Evolutionary conservation across 2,113 vertebrate species (phyloP), one percentile per base, ranked within the genome.

Genomic region (Haliaeetus leucogaster): DNA sequence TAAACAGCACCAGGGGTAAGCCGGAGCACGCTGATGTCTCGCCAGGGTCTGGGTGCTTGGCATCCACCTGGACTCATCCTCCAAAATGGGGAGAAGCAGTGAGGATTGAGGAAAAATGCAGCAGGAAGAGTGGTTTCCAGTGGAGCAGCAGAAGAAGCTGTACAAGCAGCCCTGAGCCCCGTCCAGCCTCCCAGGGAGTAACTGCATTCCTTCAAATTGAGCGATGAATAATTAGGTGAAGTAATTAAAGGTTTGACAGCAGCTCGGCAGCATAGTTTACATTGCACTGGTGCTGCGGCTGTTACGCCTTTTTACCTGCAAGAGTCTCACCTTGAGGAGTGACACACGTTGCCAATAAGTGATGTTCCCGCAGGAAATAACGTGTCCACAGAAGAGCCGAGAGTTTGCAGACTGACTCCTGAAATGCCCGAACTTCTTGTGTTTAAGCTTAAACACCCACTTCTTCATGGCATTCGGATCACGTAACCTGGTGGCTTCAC

Each of bases 401-500:
- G 56, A 27, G 11, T 11, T 52, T 19, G 36, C n/a, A 7, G 18
- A 15, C 7, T 7, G 0, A 9, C 30, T 48, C 36, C 36, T 7
- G 3, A 36, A 52, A 56, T 47, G 8, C 65, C 73, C 14, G 3
- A 66, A 8, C 3, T 29, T 47, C 12, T n/a, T 7, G 16, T 7
- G 1, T 55, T 58, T 19, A 18, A 12, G 22, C 15, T 1, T 19
- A 5, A 34, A n/a, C 29, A 26, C 88, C 77, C 34, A 11, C 16
- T 6, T 20, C 10, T 20, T 45, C 29, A 38, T 76, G 59, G 61
- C 21, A 38, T 89, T 93, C 0, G 18, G 78, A 52, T 93, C 47
- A 30, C n/a, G 48, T 87, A 76, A 74, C 86, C 68, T 70, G 72
- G 84, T 94, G 71, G 90, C 94, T 94, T 53, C 73, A 86, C 89